Evolutionary conservation across 2,797 vertebrate species (phyloP).

Genomic region (Botia almorhae): DNA sequence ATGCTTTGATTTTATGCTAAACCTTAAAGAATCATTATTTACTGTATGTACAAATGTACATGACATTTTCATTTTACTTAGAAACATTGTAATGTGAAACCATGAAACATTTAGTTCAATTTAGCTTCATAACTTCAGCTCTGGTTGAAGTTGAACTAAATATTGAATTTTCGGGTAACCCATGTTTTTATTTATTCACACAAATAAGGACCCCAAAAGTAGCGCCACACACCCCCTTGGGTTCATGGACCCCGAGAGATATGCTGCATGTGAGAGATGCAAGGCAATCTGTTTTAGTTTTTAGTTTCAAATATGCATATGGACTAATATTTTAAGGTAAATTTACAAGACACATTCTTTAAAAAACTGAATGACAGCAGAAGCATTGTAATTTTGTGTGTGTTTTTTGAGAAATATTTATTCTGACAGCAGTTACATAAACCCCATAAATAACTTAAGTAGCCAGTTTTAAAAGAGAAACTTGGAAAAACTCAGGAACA

Average conservation of each 20-base stretch:
- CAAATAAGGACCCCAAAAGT: neutral
- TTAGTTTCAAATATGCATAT: too few species aligned
- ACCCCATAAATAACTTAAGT: neutral
- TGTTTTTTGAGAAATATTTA: neutral
- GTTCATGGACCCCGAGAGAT: neutral
- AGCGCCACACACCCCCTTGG: neutral
- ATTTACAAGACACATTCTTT: too few species aligned
- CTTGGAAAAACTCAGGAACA: too few species aligned
- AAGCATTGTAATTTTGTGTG: too few species aligned
- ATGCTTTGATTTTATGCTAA: neutral
- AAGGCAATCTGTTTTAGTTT: too few species aligned
- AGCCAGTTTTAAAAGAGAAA: too few species aligned
- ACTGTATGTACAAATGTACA: too few species aligned
- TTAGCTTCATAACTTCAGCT: neutral
- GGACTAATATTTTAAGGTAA: too few species aligned
- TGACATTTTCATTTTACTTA: neutral
- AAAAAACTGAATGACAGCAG: too few species aligned
- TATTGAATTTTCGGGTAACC: neutral
- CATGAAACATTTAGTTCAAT: neutral
- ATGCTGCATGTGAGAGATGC: neutral
- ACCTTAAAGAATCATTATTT: too few species aligned
- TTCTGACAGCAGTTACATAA: slow-evolving; percentile 6
- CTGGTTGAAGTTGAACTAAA: neutral
- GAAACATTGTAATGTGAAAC: neutral
- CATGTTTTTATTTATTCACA: neutral